Conservation (phyloP, 2,888 invertebrate species). For the Eueremaeus valkanovi region DNA sequence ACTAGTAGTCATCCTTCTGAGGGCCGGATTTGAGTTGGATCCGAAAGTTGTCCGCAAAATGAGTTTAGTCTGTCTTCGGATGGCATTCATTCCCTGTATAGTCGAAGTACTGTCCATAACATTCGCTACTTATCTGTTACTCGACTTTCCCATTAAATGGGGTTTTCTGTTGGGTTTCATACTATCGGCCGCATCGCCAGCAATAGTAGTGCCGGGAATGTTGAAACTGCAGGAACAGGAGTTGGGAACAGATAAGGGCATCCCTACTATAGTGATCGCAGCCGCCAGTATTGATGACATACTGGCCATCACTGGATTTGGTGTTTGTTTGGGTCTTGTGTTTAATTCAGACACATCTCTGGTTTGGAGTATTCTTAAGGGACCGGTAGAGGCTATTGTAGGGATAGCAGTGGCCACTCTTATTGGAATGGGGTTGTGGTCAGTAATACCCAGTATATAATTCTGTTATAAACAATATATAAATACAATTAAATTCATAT, state of each 20-base stretch:
- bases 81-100: conserved; percentile 45
- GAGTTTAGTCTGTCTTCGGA: conserved; percentile 37
- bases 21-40: conserved; percentile 46
- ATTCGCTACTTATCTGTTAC: not conserved
- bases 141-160: conserved; percentile 38
- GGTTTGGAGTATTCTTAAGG: conserved; percentile 56
- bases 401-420: conserved; percentile 61
- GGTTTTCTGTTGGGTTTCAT: conserved; percentile 48
- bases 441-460: no score
- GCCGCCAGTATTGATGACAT: conserved; percentile 56
- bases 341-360: conserved; percentile 16
- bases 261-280: conserved; percentile 54
- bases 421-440: no score
- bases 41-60: conserved; percentile 38
- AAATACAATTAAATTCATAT: no score
- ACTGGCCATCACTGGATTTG: conserved; percentile 55
- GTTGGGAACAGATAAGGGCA: conserved; percentile 53
- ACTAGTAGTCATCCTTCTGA: conserved; percentile 43
- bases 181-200: conserved; percentile 54
- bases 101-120: conserved; percentile 43
- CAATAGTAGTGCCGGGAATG: conserved; percentile 55
- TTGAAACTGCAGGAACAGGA: conserved; percentile 51
- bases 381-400: conserved; percentile 63
- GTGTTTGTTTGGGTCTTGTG: conserved; percentile 65
- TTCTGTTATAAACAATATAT: no score